Evolutionary conservation across 2,113 vertebrate species (phyloP).

Genomic region (Diadophis punctatus): DNA sequence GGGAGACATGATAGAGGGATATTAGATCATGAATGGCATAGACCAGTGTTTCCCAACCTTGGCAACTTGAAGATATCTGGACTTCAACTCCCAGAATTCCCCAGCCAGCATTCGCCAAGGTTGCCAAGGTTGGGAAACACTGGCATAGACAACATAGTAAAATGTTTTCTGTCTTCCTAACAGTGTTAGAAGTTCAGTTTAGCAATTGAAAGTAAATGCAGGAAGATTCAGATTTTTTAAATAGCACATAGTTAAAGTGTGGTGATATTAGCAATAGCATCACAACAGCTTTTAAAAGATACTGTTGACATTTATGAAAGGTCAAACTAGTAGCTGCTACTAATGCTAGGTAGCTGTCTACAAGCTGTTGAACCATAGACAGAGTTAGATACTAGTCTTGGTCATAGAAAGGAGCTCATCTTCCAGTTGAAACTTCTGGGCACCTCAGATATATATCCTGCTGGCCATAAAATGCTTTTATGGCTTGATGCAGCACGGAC

Average conservation of each 20-base stretch:
- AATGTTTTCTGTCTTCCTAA: neutral
- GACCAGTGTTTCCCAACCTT: too few relatives aligned
- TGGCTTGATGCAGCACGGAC: neutral
- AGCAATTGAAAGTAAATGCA: neutral
- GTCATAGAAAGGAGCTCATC: neutral
- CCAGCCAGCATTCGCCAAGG: too few relatives aligned
- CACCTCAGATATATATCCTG: neutral
- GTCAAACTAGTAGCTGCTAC: neutral
- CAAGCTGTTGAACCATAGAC: neutral
- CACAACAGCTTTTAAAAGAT: neutral
- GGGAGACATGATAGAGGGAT: neutral
- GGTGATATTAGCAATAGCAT: neutral
- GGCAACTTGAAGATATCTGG: too few relatives aligned
- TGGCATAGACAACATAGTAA: neutral
- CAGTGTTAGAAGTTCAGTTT: neutral
- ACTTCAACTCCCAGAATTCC: too few relatives aligned
- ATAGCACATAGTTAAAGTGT: neutral
- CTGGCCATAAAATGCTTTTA: neutral
- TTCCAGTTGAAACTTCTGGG: neutral
- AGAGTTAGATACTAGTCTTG: neutral
- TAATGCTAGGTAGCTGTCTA: neutral
- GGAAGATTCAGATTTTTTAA: neutral
- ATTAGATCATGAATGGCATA: neutral
- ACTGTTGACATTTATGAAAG: neutral
- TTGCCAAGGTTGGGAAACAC: too few relatives aligned